Percentiles rank a stretch among this genome's conserved stretches.
Conservation (phyloP, 2,113 vertebrate genomes). For the Fregata magnificens region DNA sequence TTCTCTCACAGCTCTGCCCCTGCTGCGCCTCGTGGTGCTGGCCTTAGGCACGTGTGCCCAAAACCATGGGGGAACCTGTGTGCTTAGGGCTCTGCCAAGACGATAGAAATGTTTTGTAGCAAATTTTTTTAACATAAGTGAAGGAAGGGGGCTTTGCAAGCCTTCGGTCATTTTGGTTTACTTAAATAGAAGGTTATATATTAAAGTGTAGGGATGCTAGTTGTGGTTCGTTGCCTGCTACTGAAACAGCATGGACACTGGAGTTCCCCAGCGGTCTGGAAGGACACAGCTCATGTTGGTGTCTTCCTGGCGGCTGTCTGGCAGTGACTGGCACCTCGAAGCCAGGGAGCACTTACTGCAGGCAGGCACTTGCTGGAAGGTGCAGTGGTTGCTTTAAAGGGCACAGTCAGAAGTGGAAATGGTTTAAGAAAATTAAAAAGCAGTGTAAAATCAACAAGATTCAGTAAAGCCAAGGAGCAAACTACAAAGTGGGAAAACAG, state of each 20-base stretch:
- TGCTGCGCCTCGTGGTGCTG: accelerated
- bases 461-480: background rate
- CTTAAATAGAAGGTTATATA: background rate
- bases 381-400: background rate
- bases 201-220: background rate
- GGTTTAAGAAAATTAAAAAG: background rate
- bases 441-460: background rate
- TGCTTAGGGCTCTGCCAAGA: background rate
- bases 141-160: background rate
- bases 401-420: background rate
- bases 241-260: background rate
- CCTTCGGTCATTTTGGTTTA: background rate
- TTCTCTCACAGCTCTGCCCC: background rate
- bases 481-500: background rate
- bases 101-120: background rate
- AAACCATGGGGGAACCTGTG: background rate
- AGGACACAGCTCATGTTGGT: accelerated
- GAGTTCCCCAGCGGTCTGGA: background rate
- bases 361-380: background rate
- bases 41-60: background rate
- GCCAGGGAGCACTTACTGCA: background rate
- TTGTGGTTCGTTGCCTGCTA: background rate
- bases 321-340: background rate
- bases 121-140: background rate
- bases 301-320: background rate